A percentile compares a stretch with the other conserved stretches of the same genome.
Evolutionary conservation across 2,888 invertebrate species (phyloP).

Genomic region (Pollenia angustigena): DNA sequence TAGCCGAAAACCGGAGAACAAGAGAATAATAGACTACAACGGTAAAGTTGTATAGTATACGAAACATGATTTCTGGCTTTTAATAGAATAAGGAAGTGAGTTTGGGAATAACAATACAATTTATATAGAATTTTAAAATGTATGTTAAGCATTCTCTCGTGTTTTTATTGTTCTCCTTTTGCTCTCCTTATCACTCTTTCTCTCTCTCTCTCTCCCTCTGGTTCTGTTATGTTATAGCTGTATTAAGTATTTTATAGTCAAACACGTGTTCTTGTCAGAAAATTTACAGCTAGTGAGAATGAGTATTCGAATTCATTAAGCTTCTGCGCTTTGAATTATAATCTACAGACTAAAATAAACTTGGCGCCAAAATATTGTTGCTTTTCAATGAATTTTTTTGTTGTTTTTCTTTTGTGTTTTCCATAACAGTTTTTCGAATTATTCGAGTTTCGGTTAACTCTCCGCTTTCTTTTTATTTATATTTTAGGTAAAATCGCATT

Average conservation of each 20-base stretch:
- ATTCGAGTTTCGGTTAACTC: slow-evolving; percentile 13
- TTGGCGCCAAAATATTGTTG: slow-evolving; percentile 68
- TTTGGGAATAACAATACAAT: slow-evolving; percentile 1
- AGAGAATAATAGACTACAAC: neutral
- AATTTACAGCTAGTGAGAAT: neutral
- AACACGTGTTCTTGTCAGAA: slow-evolving; percentile 48
- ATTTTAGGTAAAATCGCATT: neutral
- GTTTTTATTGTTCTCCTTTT: too few relatives aligned
- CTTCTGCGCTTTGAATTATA: slow-evolving; percentile 21
- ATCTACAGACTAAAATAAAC: slow-evolving; percentile 44
- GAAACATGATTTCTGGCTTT: neutral
- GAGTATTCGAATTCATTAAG: neutral
- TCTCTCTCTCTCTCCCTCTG: neutral
- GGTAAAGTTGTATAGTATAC: neutral
- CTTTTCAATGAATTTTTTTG: neutral
- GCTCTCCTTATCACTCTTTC: neutral
- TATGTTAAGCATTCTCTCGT: neutral
- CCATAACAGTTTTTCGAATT: neutral
- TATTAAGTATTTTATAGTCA: neutral
- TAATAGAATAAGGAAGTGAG: slow-evolving; percentile 19
- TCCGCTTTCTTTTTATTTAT: neutral
- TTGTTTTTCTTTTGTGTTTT: neutral
- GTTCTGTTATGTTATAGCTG: neutral
- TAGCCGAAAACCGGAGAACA: slow-evolving; percentile 1
- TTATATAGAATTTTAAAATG: neutral